Percentiles rank a stretch among this genome's conserved stretches.
Conservation (phyloP, 2,888 invertebrate genomes). For the Erebia aethiops region DNA sequence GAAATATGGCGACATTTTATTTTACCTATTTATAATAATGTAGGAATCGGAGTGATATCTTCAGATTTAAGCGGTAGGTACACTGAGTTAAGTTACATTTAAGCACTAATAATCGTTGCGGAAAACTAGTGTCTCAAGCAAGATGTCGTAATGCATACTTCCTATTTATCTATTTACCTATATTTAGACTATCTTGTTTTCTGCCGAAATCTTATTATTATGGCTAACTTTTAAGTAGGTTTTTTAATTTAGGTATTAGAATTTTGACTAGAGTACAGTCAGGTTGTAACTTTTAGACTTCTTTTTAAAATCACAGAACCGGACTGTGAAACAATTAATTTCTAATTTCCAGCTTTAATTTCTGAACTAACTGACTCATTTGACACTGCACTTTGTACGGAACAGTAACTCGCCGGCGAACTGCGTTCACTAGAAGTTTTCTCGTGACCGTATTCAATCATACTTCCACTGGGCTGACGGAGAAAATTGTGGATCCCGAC, state of each 20-base stretch:
- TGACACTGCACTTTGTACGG: slow-evolving; percentile 68
- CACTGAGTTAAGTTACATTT: too few relatives aligned
- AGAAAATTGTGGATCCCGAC: slow-evolving; percentile 73
- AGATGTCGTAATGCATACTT: background rate
- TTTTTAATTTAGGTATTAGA: slow-evolving; percentile 14
- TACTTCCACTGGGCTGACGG: slow-evolving; percentile 83
- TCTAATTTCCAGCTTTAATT: slow-evolving; percentile 70
- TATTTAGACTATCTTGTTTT: background rate
- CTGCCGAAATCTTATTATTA: background rate
- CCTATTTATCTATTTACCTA: background rate
- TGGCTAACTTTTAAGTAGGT: background rate
- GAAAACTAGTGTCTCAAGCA: too few relatives aligned
- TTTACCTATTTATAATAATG: background rate
- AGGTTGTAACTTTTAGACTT: background rate
- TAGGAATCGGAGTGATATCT: background rate
- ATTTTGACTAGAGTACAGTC: slow-evolving; percentile 34
- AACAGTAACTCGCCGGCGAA: slow-evolving; percentile 76
- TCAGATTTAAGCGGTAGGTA: background rate
- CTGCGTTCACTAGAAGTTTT: slow-evolving; percentile 69
- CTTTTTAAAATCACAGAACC: background rate
- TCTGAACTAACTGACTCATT: slow-evolving; percentile 69
- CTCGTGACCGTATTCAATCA: slow-evolving; percentile 72
- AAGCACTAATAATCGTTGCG: too few relatives aligned
- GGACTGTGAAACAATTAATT: slow-evolving; percentile 12
- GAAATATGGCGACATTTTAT: slow-evolving; percentile 5